phyloP scores from a whole-genome alignment of 2,888 invertebrate species.

The Chaitophorus viminalis region DNA sequence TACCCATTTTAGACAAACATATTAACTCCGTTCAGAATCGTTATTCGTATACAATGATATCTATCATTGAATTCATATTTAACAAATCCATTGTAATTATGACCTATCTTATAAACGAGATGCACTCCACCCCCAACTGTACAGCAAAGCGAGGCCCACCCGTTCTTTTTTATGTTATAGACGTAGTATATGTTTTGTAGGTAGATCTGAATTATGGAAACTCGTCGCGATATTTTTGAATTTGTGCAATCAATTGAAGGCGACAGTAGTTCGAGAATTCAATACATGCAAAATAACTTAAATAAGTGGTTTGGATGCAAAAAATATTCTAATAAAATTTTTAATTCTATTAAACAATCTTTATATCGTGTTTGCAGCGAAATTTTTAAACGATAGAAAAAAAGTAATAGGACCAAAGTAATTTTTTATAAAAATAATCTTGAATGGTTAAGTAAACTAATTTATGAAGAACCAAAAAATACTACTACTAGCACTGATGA shows the following conservation, averaged over 20 bases:
- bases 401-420: slow-evolving; percentile 11
- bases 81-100: no score
- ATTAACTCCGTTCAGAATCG: no score
- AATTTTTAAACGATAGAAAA: slow-evolving; percentile 12
- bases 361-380: slow-evolving; percentile 7
- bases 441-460: slow-evolving; percentile 1
- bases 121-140: no score
- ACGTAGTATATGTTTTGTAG: not conserved
- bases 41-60: no score
- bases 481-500: not conserved
- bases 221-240: slow-evolving; percentile 22
- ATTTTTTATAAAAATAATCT: slow-evolving; percentile 10
- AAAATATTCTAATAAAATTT: not conserved
- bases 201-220: not conserved
- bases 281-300: slow-evolving; percentile 2
- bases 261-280: not conserved
- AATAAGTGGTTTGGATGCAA: not conserved
- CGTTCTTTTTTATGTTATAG: no score
- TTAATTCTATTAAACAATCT: slow-evolving; percentile 22
- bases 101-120: no score
- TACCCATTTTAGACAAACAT: no score
- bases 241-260: slow-evolving; percentile 9
- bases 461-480: slow-evolving; percentile 1
- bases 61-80: no score
- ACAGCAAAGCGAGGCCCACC: no score